These are phyloP conservation scores for Heliconius melpomene DNA, from an alignment of 1,140 invertebrate species.

Conservation along the genomic window DNA sequence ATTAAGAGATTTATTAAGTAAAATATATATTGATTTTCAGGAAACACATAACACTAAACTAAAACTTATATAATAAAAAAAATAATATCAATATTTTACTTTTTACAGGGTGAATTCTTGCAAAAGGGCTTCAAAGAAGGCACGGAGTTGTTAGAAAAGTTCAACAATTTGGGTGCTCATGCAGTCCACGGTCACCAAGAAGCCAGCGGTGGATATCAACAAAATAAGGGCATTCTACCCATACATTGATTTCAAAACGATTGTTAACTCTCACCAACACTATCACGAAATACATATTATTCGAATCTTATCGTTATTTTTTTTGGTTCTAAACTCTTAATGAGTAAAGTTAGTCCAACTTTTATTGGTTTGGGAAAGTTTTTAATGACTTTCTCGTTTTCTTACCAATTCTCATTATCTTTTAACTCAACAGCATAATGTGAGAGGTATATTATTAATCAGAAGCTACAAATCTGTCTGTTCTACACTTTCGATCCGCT, in stretches of 20 bases:
- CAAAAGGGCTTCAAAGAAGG: conserved; percentile 81
- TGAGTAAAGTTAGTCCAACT: neutral
- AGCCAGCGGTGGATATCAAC: conserved; percentile 75
- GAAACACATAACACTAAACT: too few relatives aligned
- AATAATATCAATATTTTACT: neutral
- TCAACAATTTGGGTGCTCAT: conserved; percentile 82
- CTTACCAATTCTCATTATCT: too few relatives aligned
- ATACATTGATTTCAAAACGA: conserved; percentile 53
- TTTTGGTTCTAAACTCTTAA: conserved; percentile 1
- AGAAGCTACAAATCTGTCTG: too few relatives aligned
- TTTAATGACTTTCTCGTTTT: conserved; percentile 3
- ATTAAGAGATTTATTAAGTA: too few relatives aligned
- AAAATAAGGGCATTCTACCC: conserved; percentile 76
- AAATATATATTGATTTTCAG: too few relatives aligned
- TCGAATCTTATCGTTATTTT: neutral
- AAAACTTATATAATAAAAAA: too few relatives aligned
- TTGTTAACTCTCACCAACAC: conserved; percentile 5
- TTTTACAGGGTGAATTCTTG: conserved; percentile 79
- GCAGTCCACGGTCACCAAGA: conserved; percentile 82
- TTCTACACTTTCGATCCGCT: too few relatives aligned
- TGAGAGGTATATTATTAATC: too few relatives aligned
- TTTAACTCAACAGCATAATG: too few relatives aligned
- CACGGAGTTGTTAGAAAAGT: conserved; percentile 79
- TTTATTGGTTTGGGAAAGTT: neutral
- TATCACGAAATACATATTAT: conserved; percentile 21